phyloP scores from a whole-genome alignment of 1,140 invertebrate genomes.

The Cephus cinctus region DNA sequence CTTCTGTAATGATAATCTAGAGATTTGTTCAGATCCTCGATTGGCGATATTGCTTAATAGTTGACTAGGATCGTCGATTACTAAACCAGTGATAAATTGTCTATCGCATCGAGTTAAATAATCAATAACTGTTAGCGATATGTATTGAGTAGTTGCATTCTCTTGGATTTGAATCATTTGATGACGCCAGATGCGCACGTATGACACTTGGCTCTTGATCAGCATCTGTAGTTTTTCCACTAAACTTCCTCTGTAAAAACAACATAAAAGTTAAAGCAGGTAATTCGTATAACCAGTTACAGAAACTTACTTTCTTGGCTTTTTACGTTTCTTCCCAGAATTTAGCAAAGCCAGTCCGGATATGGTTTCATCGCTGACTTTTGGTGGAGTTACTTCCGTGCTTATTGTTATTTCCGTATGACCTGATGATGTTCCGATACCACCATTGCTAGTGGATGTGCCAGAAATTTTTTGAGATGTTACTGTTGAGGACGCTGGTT shows the following conservation, averaged over 20 bases:
- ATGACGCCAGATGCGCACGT: conserved; percentile 42
- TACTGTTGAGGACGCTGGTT: background rate
- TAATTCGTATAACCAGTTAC: conserved; percentile 1
- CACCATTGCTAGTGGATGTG: conserved; percentile 11
- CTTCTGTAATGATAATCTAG: background rate
- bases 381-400: conserved; percentile 12
- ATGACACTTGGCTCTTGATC: conserved; percentile 35
- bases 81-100: conserved; percentile 33
- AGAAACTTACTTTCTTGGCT: conserved; percentile 35
- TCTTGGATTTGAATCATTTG: conserved; percentile 28
- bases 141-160: conserved; percentile 19
- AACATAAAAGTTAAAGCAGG: conserved; percentile 7
- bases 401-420: conserved; percentile 13
- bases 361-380: background rate
- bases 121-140: conserved; percentile 24
- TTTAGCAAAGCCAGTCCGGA: conserved; percentile 11
- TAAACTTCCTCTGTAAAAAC: conserved; percentile 40
- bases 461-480: conserved; percentile 29
- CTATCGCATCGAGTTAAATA: conserved; percentile 25
- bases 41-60: conserved; percentile 20
- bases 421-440: background rate
- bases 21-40: background rate
- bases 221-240: conserved; percentile 31
- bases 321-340: conserved; percentile 23
- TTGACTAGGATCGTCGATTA: conserved; percentile 35